phyloP scores from a whole-genome alignment of 2,113 vertebrate genomes.

The Neodon shergylaensis region DNA sequence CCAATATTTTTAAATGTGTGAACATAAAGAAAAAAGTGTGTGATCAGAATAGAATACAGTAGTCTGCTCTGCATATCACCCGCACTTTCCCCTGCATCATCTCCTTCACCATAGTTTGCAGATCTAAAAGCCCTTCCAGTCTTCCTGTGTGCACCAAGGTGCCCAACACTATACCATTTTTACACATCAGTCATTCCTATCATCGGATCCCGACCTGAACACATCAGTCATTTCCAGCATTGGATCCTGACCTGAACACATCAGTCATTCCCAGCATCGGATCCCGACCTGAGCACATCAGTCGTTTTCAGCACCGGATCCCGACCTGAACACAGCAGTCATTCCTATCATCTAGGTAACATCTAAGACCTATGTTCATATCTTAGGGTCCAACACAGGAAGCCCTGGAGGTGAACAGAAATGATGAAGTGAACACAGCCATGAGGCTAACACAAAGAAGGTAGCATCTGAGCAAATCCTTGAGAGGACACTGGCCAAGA shows the following conservation, averaged over 20 bases:
- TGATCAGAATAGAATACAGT: background rate
- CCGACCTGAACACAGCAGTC: background rate
- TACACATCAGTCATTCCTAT: background rate
- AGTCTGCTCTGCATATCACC: too few species aligned
- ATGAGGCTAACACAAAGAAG: background rate
- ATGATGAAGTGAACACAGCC: background rate
- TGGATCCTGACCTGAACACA: background rate
- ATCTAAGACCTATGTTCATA: background rate
- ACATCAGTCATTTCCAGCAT: background rate
- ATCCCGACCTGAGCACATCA: too few species aligned
- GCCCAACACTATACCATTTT: too few species aligned
- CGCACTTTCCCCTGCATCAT: accelerated
- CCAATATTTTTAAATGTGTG: background rate
- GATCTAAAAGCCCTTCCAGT: background rate
- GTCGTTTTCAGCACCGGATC: background rate
- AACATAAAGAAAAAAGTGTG: background rate
- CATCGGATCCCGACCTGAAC: background rate
- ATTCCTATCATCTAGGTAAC: too few species aligned
- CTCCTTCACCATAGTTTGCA: background rate
- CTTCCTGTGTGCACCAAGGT: background rate
- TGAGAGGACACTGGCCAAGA: too few species aligned
- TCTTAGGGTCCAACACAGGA: background rate
- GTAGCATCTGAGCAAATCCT: background rate
- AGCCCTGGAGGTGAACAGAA: background rate
- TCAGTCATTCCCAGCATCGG: too few species aligned